Base-by-base conservation (phyloP, 2,797 vertebrate species). In the Onychomys arenicola region DNA sequence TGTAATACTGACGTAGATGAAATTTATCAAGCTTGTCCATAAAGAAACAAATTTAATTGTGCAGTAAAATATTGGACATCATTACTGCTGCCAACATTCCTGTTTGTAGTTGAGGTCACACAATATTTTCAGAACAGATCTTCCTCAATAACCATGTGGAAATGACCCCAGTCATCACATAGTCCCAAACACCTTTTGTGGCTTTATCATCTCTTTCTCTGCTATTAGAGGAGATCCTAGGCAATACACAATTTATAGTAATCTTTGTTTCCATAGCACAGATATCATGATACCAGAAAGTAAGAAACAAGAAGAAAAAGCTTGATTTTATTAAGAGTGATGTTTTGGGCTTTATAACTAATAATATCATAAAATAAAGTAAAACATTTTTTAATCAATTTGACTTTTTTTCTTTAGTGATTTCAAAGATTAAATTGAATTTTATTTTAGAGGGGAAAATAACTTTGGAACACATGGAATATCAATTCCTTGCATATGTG, bases 371-470 rank as follows among this genome's bases (percentile, higher is more conserved):
- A 29, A 78, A 76, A 43, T 57, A 0, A 8, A 86, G 67, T 65
- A 29, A 92, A 86, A n/a, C 40, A 59, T 77, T 8, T 71, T 78
- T 37, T 34, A 78, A 90, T 65, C 1, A 40, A 46, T 84, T 12
- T 11, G 3, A 84, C 40, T 76, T 37, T 84, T 65, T 61, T 90
- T 49, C 10, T 71, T 46, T 5, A 57, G 14, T 40, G 1, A 6
- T 93, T 93, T 88, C 52, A 90, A 84, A 89, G 40, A 16, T 5
- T 82, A 69, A 78, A 95, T 19, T 77, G 10, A 84, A 55, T 81
- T 86, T n/a, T 43, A 77, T 84, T 80, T 37, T 67, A 37, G 29
- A 85, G 17, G 84, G 7, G 75, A 81, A 93, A 83, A 8, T 8
- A 86, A 90, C 11, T 10, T 49, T 84, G 32, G 3, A 7, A 1